These are phyloP conservation scores for Brachionus plicatilis DNA, from an alignment of 1,140 invertebrate genomes.

Conservation along the genomic window DNA sequence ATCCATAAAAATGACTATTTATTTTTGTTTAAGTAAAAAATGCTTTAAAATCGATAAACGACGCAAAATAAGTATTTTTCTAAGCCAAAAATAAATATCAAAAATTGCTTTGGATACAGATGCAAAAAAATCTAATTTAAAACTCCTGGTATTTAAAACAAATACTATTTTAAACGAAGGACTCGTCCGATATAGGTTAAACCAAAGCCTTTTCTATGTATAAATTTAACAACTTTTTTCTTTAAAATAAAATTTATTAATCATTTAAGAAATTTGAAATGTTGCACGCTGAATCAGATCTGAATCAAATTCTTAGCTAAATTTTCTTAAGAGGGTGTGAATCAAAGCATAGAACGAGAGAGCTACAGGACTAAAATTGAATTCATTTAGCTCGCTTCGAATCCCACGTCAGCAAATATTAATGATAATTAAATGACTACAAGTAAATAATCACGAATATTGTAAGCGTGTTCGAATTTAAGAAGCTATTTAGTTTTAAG, in stretches of 20 bases:
- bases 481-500: background rate
- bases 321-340: background rate
- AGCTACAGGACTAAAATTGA: background rate
- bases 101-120: background rate
- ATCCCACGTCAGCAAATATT: constrained; percentile 19
- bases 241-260: background rate
- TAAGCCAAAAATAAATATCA: background rate
- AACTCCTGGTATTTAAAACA: background rate
- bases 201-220: background rate
- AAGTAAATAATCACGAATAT: background rate
- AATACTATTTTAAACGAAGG: background rate
- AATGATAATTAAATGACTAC: background rate
- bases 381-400: background rate
- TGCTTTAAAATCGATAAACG: background rate
- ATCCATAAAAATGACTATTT: too few species aligned
- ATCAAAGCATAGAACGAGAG: background rate
- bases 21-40: too few species aligned
- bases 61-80: background rate
- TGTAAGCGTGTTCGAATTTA: background rate
- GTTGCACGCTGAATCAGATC: constrained; percentile 20
- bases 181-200: background rate
- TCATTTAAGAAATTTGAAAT: background rate
- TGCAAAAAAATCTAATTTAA: background rate
- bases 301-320: background rate
- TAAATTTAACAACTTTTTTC: background rate